These are phyloP conservation scores for Amphiprion percula DNA, from an alignment of 2,113 vertebrate species.

Conservation along the genomic window DNA sequence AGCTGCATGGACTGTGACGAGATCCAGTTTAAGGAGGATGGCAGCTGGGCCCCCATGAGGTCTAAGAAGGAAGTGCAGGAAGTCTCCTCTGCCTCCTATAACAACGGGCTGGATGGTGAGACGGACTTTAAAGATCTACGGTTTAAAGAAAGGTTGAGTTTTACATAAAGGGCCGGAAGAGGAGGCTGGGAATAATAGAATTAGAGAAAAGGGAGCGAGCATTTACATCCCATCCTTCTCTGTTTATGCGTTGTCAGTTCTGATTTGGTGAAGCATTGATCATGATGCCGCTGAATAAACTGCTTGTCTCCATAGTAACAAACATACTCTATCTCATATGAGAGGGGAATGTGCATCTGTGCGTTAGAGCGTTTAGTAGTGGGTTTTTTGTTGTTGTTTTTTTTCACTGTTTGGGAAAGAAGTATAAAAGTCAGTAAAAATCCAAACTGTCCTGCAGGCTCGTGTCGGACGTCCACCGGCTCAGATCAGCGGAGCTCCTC, in stretches of 20 bases:
- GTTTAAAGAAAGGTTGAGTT: background rate
- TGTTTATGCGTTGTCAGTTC: slow-evolving; percentile 55
- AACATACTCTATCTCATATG: slow-evolving; percentile 4
- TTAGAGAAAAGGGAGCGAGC: slow-evolving; percentile 20
- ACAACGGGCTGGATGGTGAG: slow-evolving; percentile 93
- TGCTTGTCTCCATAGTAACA: slow-evolving; percentile 63
- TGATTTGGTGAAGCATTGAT: slow-evolving; percentile 41
- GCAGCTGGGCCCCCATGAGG: slow-evolving; percentile 98
- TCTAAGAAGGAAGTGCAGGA: slow-evolving; percentile 97
- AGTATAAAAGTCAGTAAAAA: background rate
- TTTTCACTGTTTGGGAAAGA: background rate
- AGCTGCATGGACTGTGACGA: slow-evolving; percentile 97
- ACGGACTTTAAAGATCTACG: background rate
- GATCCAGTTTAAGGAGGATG: slow-evolving; percentile 98
- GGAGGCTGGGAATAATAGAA: slow-evolving; percentile 12
- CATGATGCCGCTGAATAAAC: slow-evolving; percentile 21
- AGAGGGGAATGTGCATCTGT: background rate
- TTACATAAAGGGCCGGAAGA: background rate
- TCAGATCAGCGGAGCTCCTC: slow-evolving; percentile 89
- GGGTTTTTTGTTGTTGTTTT: background rate
- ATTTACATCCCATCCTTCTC: slow-evolving; percentile 15
- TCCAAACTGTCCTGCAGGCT: slow-evolving; percentile 71
- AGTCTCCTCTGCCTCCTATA: slow-evolving; percentile 87
- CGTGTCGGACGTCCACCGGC: slow-evolving; percentile 87
- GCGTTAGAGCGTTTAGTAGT: background rate